Base-by-base conservation (phyloP, 1,140 invertebrate species). In the Aporrectodea caliginosa region DNA sequence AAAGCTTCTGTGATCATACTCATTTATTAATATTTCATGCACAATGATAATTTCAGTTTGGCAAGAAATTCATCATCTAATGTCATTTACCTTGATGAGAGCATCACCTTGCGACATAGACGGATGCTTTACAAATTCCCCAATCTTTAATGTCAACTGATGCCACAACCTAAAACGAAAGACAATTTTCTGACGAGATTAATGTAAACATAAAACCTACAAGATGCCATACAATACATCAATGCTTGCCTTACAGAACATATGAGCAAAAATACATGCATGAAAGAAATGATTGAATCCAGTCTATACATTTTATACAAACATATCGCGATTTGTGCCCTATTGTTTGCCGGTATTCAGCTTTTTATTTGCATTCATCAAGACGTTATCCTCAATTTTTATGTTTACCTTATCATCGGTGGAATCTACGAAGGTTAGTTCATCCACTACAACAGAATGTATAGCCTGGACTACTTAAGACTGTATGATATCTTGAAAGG, bases 91-190 rank as follows among this genome's bases (percentile, higher is more conserved):
- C 80, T 85, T 84, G 16, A 89, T 91, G 0, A 98, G 88, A 81
- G 93, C 92, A 84, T 94, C 92, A 80, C 91, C 93, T 85, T 93
- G 91, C 83, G 94, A 92, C 72, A 97, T 89, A 0, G 91, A 88
- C 16, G 94, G 92, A 86, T 93, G 90, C 83, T 94, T 94, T 0
- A 98, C 94, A 87, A 98, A 94, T 73, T 91, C 90, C 35, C 92
- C 90, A 35, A 98, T 87, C 90, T 94, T 94, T 34, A 98, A 87
- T 2, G 97, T 98, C 79, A 98, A 87, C 89, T 98, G 96, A 91
- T 98, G 96, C 96, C 96, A 98, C 90, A 98, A 90, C 89, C 95
- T 95, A 88, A 85, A 91, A 91, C 31, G 68, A 80, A 79, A 79
- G 82, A 77, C 79, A 35, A 70, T 68, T 29, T 32, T 6, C 14